phyloP scores from a whole-genome alignment of 2,888 invertebrate species.

The Siphlonurus alternatus region DNA sequence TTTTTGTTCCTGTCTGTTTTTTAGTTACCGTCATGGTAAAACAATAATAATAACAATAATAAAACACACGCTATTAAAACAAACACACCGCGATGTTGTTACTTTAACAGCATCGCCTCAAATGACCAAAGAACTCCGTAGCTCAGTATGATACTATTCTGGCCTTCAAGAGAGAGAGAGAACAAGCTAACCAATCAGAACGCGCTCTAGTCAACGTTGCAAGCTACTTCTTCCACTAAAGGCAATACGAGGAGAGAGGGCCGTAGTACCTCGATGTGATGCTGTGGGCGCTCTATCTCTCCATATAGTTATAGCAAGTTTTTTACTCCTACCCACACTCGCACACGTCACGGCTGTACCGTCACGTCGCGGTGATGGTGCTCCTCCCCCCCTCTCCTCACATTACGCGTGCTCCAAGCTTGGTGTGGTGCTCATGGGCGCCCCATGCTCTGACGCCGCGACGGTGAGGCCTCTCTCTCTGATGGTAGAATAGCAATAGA shows the following conservation, averaged over 20 bases:
- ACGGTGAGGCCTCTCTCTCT: too few species aligned
- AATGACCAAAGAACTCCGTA: background rate
- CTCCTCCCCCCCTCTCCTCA: background rate
- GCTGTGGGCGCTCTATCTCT: background rate
- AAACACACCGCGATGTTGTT: background rate
- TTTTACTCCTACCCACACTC: background rate
- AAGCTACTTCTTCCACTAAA: slow-evolving; percentile 1
- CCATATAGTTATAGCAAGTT: background rate
- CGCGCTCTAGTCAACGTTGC: background rate
- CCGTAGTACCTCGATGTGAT: background rate
- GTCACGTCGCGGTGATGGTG: background rate
- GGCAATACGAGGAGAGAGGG: slow-evolving; percentile 3
- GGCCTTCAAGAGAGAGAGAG: background rate
- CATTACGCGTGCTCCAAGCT: background rate
- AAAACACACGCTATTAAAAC: background rate
- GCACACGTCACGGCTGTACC: background rate
- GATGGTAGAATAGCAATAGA: too few species aligned
- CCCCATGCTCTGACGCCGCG: too few species aligned
- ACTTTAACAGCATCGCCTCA: background rate
- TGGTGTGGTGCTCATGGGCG: too few species aligned
- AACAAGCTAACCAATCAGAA: background rate
- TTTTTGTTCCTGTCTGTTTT: background rate
- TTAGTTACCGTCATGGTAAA: background rate
- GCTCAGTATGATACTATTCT: background rate
- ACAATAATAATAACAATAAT: background rate